These are phyloP conservation scores for Eudasyphora cyanicolor DNA, from an alignment of 2,888 invertebrate genomes.

Conservation along the genomic window DNA sequence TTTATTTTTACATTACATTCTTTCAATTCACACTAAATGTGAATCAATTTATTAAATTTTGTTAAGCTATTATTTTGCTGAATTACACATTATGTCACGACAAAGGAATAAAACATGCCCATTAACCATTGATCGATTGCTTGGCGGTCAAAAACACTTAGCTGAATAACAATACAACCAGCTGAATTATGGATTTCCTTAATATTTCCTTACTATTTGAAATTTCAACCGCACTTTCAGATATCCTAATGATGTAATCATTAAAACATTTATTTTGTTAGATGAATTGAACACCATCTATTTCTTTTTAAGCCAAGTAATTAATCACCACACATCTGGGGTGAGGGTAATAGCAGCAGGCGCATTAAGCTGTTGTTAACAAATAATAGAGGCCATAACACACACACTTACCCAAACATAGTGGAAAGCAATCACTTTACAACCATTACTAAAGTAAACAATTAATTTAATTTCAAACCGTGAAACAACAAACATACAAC, in stretches of 20 bases:
- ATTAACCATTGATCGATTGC: no score
- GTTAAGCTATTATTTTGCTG: not conserved
- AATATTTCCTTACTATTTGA: not conserved
- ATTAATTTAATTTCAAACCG: slow-evolving; percentile 50
- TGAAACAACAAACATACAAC: slow-evolving; percentile 49
- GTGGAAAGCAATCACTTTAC: slow-evolving; percentile 41
- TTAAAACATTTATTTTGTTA: slow-evolving; percentile 1
- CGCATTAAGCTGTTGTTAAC: slow-evolving; percentile 18
- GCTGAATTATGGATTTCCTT: slow-evolving; percentile 3
- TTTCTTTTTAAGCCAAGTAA: slow-evolving; percentile 17
- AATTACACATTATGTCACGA: not conserved
- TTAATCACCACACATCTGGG: slow-evolving; percentile 46
- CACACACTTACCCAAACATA: no score
- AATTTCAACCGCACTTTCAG: not conserved
- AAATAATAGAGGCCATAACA: slow-evolving; percentile 3
- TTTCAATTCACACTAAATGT: no score
- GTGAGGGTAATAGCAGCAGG: not conserved
- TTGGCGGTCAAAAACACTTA: not conserved
- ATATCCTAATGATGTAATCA: not conserved
- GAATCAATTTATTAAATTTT: not conserved
- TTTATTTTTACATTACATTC: no score
- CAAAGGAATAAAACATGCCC: no score
- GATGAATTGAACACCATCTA: not conserved
- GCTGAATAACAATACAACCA: not conserved
- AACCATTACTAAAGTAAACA: slow-evolving; percentile 56